Conservation (phyloP, 2,113 vertebrate species). For the cat (Felis catus) region DNA sequence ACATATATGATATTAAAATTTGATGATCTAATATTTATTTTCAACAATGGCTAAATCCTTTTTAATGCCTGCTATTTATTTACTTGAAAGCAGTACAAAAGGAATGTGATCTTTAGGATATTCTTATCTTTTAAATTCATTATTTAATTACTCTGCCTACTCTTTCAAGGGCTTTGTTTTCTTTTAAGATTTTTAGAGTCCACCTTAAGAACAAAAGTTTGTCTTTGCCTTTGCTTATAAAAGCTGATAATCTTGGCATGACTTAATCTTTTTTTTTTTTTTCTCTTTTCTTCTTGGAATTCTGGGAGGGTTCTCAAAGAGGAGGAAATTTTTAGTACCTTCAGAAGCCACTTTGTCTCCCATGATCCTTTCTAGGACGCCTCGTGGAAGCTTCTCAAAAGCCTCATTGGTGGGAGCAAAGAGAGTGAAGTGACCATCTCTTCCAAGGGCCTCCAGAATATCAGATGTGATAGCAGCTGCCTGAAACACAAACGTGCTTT, state of each 20-base stretch:
- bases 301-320: neutral
- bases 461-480: slow-evolving; percentile 87
- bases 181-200: neutral
- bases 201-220: neutral
- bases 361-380: slow-evolving; percentile 91
- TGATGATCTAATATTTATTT: neutral
- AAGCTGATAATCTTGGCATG: neutral
- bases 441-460: slow-evolving; percentile 89
- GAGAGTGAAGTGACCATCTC: slow-evolving; percentile 93
- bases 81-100: neutral
- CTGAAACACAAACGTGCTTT: slow-evolving; percentile 81
- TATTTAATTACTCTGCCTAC: neutral
- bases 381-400: slow-evolving; percentile 91
- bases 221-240: neutral
- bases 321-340: slow-evolving; percentile 84
- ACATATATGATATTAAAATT: neutral
- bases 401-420: slow-evolving; percentile 97
- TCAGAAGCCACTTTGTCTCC: slow-evolving; percentile 90
- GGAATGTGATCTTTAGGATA: neutral
- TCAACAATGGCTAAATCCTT: neutral
- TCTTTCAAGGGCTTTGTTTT: neutral
- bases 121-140: neutral
- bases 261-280: neutral
- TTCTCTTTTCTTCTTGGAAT: neutral
- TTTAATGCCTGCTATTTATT: neutral